These are phyloP conservation scores for Hydrotaea diabolus DNA, from an alignment of 2,888 invertebrate species.

Conservation along the genomic window DNA sequence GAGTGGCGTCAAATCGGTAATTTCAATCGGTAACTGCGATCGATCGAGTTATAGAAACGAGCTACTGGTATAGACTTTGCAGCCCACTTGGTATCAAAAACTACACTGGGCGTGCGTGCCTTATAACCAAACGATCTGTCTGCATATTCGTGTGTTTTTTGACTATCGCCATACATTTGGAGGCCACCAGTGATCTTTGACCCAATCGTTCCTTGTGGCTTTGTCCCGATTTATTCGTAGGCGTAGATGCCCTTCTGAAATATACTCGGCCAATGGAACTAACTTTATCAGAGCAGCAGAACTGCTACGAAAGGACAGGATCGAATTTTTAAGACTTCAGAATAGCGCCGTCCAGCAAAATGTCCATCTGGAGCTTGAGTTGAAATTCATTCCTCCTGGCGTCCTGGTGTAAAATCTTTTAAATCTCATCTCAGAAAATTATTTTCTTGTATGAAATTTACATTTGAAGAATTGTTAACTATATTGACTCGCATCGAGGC, in stretches of 20 bases:
- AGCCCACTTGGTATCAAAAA: slow-evolving; percentile 28
- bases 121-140: slow-evolving; percentile 45
- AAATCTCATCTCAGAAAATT: slow-evolving; percentile 30
- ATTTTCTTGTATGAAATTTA: slow-evolving; percentile 20
- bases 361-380: background rate
- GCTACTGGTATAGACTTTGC: slow-evolving; percentile 32
- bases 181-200: slow-evolving; percentile 45
- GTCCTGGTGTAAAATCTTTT: slow-evolving; percentile 34
- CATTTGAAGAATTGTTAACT: slow-evolving; percentile 5
- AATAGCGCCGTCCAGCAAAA: no score
- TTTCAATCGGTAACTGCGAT: no score
- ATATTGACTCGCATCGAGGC: slow-evolving; percentile 22
- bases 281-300: slow-evolving; percentile 31
- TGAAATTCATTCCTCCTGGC: slow-evolving; percentile 34
- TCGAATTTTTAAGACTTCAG: no score
- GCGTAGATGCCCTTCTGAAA: slow-evolving; percentile 32
- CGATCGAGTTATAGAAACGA: no score
- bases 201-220: slow-evolving; percentile 53
- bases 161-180: slow-evolving; percentile 57
- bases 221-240: slow-evolving; percentile 56
- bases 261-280: slow-evolving; percentile 37
- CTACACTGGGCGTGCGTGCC: slow-evolving; percentile 37
- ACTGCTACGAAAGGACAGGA: no score
- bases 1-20: no score
- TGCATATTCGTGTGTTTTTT: slow-evolving; percentile 58